Percentiles rank a stretch among this genome's conserved stretches.
Evolutionary conservation across 2,797 vertebrate species (phyloP).

Genomic region (Hemibagrus guttatus): DNA sequence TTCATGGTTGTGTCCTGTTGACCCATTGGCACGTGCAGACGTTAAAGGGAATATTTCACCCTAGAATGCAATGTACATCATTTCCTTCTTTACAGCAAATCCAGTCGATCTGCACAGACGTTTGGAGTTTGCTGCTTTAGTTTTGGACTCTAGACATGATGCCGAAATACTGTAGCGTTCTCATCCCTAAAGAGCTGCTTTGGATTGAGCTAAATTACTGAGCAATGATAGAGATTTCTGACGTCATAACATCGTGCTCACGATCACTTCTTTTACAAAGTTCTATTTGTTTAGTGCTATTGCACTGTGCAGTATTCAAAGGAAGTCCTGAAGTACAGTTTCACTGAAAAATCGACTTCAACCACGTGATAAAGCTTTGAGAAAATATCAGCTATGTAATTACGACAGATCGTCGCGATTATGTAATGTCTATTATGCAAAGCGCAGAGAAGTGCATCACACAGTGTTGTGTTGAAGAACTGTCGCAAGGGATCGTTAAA

Average conservation of each 20-base stretch:
- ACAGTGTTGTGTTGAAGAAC: too few relatives aligned
- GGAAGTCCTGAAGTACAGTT: too few relatives aligned
- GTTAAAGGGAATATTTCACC: background rate
- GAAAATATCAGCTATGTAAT: too few relatives aligned
- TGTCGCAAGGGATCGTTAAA: too few relatives aligned
- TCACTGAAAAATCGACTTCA: background rate
- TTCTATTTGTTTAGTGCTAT: background rate
- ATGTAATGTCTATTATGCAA: too few relatives aligned
- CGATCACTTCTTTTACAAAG: background rate
- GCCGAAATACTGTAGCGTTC: background rate
- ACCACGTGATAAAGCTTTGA: background rate
- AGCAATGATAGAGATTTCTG: background rate
- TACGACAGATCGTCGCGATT: too few relatives aligned
- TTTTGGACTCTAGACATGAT: background rate
- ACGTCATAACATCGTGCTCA: background rate
- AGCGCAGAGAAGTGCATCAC: too few relatives aligned
- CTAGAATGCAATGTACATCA: too few relatives aligned
- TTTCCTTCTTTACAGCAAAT: background rate
- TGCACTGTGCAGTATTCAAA: background rate
- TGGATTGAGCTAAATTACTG: background rate
- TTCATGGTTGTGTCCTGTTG: background rate
- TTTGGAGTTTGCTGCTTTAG: background rate
- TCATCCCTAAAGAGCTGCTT: background rate
- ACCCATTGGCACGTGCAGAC: background rate
- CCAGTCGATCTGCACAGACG: too few relatives aligned